phyloP scores from a whole-genome alignment of 1,140 invertebrate genomes.

The Zaprionus tsacasi region DNA sequence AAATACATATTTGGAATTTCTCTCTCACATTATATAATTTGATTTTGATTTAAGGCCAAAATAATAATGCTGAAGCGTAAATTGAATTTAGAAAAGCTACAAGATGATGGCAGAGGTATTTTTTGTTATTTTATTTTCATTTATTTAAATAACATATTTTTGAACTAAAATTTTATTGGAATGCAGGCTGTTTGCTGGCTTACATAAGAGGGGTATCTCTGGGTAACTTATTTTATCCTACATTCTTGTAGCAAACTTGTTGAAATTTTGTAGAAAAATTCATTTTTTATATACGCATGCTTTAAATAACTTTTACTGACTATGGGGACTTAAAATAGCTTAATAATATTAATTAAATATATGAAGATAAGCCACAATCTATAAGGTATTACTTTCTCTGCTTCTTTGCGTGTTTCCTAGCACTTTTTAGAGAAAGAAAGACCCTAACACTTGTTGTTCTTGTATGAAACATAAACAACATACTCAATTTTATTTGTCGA shows the following conservation, averaged over 20 bases:
- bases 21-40: too few species aligned
- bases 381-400: not conserved
- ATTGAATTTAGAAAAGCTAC: not conserved
- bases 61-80: not conserved
- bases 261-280: too few species aligned
- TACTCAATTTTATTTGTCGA: conserved; percentile 1
- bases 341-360: not conserved
- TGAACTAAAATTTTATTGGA: not conserved
- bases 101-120: not conserved
- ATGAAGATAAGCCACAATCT: not conserved
- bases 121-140: not conserved
- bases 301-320: too few species aligned
- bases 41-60: not conserved
- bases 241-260: too few species aligned
- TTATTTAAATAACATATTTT: not conserved
- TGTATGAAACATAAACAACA: not conserved
- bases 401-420: not conserved
- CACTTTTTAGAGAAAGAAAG: not conserved
- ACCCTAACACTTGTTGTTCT: not conserved
- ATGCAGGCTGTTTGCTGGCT: not conserved
- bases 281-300: too few species aligned
- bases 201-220: too few species aligned
- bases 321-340: too few species aligned
- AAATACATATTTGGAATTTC: not conserved
- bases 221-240: too few species aligned